Conservation (phyloP, 2,797 vertebrate genomes). For the Eulemur albifrons region DNA sequence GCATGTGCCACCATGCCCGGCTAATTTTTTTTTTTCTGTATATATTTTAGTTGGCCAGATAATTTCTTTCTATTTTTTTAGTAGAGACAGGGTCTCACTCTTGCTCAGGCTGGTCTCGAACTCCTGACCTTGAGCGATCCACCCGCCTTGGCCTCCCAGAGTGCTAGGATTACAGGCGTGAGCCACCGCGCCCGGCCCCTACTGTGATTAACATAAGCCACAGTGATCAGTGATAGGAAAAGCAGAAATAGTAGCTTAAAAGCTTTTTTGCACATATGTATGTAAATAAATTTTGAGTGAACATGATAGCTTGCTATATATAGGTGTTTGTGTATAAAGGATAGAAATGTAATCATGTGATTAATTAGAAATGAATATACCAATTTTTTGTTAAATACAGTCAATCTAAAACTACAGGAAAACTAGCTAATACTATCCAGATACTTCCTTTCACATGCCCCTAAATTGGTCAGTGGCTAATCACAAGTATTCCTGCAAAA, state of each 20-base stretch:
- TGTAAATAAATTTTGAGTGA: not conserved
- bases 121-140: too few relatives aligned
- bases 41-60: too few relatives aligned
- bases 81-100: too few relatives aligned
- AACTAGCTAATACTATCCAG: not conserved
- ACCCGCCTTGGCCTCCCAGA: too few relatives aligned
- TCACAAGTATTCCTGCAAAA: conserved; percentile 10
- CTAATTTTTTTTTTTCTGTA: too few relatives aligned
- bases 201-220: conserved; percentile 25
- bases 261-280: not conserved
- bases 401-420: not conserved
- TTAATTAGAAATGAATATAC: conserved; percentile 29
- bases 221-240: not conserved
- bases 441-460: not conserved
- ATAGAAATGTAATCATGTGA: not conserved
- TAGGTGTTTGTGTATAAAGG: not conserved
- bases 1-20: too few relatives aligned
- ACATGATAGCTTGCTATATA: not conserved
- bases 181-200: not conserved
- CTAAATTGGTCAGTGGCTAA: conserved; percentile 1
- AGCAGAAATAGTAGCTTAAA: conserved; percentile 30
- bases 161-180: too few relatives aligned
- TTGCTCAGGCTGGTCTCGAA: too few relatives aligned
- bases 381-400: not conserved
- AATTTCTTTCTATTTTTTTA: too few relatives aligned